Conservation (phyloP, 2,888 invertebrate species). For the Osmoderma eremita region DNA sequence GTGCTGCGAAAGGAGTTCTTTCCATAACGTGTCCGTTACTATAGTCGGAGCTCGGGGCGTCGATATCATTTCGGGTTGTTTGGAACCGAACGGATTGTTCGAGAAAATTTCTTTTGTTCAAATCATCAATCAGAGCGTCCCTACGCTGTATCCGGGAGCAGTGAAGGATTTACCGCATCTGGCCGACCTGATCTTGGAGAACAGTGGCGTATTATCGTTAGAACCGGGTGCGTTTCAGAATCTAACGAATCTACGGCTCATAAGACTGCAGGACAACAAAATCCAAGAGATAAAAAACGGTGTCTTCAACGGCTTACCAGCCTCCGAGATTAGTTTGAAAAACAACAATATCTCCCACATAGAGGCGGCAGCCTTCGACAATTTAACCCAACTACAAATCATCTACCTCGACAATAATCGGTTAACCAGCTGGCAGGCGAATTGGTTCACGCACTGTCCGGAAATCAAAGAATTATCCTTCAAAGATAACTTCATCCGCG, state of each 20-base stretch:
- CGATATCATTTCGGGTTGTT: constrained; percentile 56
- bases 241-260: constrained; percentile 47
- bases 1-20: constrained; percentile 52
- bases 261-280: constrained; percentile 51
- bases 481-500: constrained; percentile 54
- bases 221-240: constrained; percentile 50
- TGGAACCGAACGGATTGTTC: constrained; percentile 52
- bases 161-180: constrained; percentile 55
- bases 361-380: constrained; percentile 48
- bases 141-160: constrained; percentile 54
- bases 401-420: constrained; percentile 57
- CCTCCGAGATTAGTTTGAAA: constrained; percentile 48
- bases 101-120: constrained; percentile 56
- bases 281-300: constrained; percentile 48
- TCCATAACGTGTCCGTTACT: constrained; percentile 55
- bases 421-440: constrained; percentile 53
- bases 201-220: constrained; percentile 48
- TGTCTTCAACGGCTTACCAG: constrained; percentile 49
- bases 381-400: constrained; percentile 54
- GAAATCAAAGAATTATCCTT: constrained; percentile 53
- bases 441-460: constrained; percentile 58
- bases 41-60: constrained; percentile 54
- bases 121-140: constrained; percentile 56
- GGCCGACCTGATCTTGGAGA: constrained; percentile 50
- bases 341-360: constrained; percentile 50